Evolutionary conservation across 2,888 invertebrate species (phyloP).

Genomic region (Bembecia ichneumoniformis): DNA sequence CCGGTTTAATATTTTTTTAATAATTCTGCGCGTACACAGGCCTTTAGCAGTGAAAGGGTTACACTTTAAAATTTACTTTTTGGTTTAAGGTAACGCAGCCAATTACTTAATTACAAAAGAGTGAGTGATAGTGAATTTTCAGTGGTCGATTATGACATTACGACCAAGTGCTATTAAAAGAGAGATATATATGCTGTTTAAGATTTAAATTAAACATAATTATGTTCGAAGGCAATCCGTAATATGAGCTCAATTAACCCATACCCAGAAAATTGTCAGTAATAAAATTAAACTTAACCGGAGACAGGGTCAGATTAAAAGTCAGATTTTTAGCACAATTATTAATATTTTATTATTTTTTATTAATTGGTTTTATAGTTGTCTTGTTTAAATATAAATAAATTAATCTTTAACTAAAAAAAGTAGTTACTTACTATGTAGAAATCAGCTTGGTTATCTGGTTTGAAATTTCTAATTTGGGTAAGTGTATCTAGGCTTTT

Average conservation of each 20-base stretch:
- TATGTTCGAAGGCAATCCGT: no score
- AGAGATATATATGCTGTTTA: background rate
- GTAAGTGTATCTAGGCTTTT: constrained; percentile 22
- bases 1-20: background rate
- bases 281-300: no score
- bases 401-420: no score
- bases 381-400: no score
- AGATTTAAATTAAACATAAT: background rate
- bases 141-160: constrained; percentile 8
- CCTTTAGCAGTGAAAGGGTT: constrained; percentile 20
- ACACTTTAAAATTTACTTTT: constrained; percentile 4
- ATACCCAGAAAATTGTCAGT: no score
- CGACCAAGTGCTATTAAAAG: constrained; percentile 3
- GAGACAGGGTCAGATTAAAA: no score
- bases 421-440: no score
- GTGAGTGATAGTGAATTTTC: constrained; percentile 7
- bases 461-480: constrained; percentile 23
- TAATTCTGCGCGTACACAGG: constrained; percentile 5
- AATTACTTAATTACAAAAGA: constrained; percentile 23
- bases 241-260: no score
- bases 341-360: no score
- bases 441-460: background rate
- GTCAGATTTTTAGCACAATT: no score
- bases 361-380: no score
- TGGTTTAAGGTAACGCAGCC: constrained; percentile 12